Evolutionary conservation across 2,797 vertebrate genomes (phyloP).

Genomic region (Gila robusta): DNA sequence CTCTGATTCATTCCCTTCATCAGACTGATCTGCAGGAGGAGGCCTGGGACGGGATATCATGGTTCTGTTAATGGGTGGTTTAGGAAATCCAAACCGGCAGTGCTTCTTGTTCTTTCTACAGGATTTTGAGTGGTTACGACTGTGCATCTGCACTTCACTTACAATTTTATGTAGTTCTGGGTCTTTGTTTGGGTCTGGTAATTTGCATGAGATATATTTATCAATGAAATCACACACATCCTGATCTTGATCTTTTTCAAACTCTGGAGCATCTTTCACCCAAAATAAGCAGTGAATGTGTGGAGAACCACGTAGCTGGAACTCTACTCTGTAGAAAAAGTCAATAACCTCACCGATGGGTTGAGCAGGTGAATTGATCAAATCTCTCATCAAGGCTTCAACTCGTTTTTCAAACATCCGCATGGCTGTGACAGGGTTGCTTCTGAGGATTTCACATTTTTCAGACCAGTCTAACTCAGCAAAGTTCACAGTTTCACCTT

Average conservation of each 20-base stretch:
- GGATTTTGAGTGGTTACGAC: slow-evolving; percentile 10
- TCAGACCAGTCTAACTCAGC: slow-evolving; percentile 21
- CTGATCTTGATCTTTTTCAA: slow-evolving; percentile 7
- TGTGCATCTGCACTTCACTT: slow-evolving; percentile 52
- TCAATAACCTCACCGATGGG: too few relatives aligned
- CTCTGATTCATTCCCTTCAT: neutral
- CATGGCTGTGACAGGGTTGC: slow-evolving; percentile 32
- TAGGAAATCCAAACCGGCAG: slow-evolving; percentile 7
- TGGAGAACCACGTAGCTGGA: too few relatives aligned
- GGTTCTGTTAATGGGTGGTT: slow-evolving; percentile 36
- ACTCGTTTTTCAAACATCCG: slow-evolving; percentile 27
- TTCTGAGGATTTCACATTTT: slow-evolving; percentile 38
- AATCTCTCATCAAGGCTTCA: slow-evolving; percentile 20
- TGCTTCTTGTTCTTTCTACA: slow-evolving; percentile 14
- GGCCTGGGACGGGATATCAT: slow-evolving; percentile 38
- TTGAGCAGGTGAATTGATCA: slow-evolving; percentile 11
- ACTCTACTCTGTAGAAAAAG: too few relatives aligned
- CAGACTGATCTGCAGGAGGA: neutral
- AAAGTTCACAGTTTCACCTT: slow-evolving; percentile 35
- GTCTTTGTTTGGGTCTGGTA: slow-evolving; percentile 26
- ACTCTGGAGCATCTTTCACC: slow-evolving; percentile 1
- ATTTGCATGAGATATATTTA: slow-evolving; percentile 20
- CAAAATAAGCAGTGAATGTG: neutral
- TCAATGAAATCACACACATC: neutral
- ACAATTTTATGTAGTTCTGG: slow-evolving; percentile 55